Conservation (phyloP, 2,113 vertebrate genomes). For the Panurus biarmicus region DNA sequence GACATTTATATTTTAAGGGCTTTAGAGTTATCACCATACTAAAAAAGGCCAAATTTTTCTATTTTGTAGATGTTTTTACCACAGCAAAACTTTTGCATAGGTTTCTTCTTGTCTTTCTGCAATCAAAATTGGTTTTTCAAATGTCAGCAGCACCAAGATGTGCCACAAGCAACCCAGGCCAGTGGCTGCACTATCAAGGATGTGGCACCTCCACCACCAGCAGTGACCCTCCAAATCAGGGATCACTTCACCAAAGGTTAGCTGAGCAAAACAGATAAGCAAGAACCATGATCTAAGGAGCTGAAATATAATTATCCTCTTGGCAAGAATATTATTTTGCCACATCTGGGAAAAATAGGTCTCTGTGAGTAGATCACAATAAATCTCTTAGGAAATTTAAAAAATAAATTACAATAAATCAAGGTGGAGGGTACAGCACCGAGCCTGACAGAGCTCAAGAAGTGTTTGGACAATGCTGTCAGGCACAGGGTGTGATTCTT, state of each 20-base stretch:
- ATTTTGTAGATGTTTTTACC: neutral
- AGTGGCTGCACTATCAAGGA: neutral
- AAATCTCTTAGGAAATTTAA: neutral
- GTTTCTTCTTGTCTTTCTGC: neutral
- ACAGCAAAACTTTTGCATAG: neutral
- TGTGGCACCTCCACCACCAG: neutral
- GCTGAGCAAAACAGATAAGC: neutral
- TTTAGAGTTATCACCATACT: neutral
- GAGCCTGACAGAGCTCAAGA: neutral
- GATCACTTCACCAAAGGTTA: constrained; percentile 50
- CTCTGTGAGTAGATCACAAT: neutral
- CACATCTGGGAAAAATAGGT: neutral
- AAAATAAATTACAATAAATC: neutral
- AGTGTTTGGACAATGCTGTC: neutral
- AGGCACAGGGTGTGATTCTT: no score
- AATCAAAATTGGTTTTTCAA: neutral
- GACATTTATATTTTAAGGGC: neutral
- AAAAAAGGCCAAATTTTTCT: neutral
- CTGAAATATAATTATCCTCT: neutral
- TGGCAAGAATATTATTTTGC: neutral
- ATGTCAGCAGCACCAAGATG: neutral
- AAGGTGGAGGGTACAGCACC: neutral
- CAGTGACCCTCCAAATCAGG: neutral
- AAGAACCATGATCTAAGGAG: neutral
- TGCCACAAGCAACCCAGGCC: accelerated